Conservation (phyloP, 2,888 invertebrate genomes). For the Proisotoma minuta region DNA sequence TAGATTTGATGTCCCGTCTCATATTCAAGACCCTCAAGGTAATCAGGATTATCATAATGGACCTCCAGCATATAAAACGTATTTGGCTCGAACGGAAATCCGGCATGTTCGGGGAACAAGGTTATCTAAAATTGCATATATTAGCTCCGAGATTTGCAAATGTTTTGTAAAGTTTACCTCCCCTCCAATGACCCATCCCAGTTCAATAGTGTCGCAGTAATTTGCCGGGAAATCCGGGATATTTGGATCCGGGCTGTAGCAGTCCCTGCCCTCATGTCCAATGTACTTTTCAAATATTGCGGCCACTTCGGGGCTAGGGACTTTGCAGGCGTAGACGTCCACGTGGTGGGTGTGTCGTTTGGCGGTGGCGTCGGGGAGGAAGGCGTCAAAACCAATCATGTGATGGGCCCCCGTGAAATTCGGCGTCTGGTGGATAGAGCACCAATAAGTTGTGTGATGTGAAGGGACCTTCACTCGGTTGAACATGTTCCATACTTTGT, state of each 20-base stretch:
- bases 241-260: neutral
- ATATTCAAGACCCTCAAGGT: neutral
- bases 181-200: neutral
- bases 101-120: constrained; percentile 4
- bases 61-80: neutral
- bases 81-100: neutral
- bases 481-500: neutral
- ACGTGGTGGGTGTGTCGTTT: constrained; percentile 5
- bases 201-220: neutral
- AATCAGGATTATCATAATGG: constrained; percentile 5
- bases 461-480: constrained; percentile 9
- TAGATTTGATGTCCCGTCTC: neutral
- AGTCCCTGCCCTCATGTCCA: neutral
- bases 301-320: neutral
- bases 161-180: neutral
- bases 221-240: neutral
- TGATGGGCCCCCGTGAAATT: constrained; percentile 66
- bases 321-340: neutral
- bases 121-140: too few relatives aligned
- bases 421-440: constrained; percentile 76
- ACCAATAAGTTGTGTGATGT: constrained; percentile 75
- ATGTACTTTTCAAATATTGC: constrained; percentile 1
- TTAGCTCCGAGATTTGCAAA: neutral
- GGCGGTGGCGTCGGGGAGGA: neutral
- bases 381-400: constrained; percentile 60